These are phyloP conservation scores for Heteromurus nitidus DNA, from an alignment of 2,888 invertebrate species.

Conservation along the genomic window DNA sequence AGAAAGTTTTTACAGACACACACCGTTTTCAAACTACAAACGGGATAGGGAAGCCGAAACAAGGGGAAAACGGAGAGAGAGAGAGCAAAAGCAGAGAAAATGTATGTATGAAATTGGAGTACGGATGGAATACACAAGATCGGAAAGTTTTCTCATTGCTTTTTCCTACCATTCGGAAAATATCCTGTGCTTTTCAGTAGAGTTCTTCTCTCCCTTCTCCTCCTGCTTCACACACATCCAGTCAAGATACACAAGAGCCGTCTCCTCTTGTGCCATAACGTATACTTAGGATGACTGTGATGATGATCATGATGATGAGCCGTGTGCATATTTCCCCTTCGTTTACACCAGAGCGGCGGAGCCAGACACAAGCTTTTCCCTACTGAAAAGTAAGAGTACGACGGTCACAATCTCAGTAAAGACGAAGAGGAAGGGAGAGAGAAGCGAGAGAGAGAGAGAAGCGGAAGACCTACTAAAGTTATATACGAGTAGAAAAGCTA, in stretches of 20 bases:
- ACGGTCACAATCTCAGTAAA: slow-evolving; percentile 22
- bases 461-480: slow-evolving; percentile 16
- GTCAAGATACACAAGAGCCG: slow-evolving; percentile 12
- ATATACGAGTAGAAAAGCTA: slow-evolving; percentile 20
- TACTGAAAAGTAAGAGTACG: too few species aligned
- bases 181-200: slow-evolving; percentile 38
- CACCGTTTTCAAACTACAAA: slow-evolving; percentile 6
- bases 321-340: not conserved
- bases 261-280: too few species aligned
- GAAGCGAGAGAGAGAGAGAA: not conserved
- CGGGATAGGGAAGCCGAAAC: slow-evolving; percentile 21
- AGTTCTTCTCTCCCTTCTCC: slow-evolving; percentile 9
- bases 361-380: slow-evolving; percentile 4
- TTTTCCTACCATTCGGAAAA: slow-evolving; percentile 56
- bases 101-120: slow-evolving; percentile 16
- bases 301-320: slow-evolving; percentile 10
- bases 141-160: slow-evolving; percentile 45
- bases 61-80: slow-evolving; percentile 36
- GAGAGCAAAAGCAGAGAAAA: slow-evolving; percentile 30
- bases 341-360: slow-evolving; percentile 3
- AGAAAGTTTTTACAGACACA: not conserved
- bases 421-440: slow-evolving; percentile 7
- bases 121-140: slow-evolving; percentile 1
- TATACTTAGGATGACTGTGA: too few species aligned
- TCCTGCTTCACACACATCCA: slow-evolving; percentile 20